Percentiles rank a stretch among this genome's conserved stretches.
These are phyloP conservation scores for Beris morrisii DNA, from an alignment of 2,888 invertebrate species.

Conservation along the genomic window DNA sequence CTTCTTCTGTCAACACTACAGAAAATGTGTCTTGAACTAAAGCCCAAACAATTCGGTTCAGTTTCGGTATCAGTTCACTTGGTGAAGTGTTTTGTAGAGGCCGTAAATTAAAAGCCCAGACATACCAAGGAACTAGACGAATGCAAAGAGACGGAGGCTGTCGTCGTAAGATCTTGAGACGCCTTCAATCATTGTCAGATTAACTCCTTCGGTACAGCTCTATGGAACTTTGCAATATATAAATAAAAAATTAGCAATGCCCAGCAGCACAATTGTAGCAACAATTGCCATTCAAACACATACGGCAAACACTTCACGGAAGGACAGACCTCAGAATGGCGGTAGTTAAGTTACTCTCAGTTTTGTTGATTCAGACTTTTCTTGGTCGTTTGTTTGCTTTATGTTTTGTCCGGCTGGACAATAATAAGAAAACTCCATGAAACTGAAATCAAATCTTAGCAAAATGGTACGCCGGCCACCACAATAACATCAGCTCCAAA, in stretches of 20 bases:
- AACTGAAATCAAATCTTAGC: background rate
- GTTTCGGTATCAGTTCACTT: background rate
- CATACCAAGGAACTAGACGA: background rate
- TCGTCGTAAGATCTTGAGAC: conserved; percentile 9
- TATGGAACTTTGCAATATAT: background rate
- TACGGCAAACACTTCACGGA: conserved; percentile 12
- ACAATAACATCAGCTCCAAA: background rate
- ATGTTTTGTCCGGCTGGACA: background rate
- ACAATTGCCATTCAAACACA: background rate
- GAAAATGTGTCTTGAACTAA: conserved; percentile 9
- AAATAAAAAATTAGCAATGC: background rate
- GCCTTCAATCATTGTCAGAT: conserved; percentile 23
- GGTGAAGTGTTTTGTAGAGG: conserved; percentile 18
- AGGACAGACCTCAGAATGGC: conserved; percentile 11
- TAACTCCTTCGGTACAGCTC: conserved; percentile 7
- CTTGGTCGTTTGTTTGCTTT: conserved; percentile 1
- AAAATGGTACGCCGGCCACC: background rate
- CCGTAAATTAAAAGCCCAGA: conserved; percentile 24
- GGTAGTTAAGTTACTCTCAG: background rate
- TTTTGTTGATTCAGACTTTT: background rate
- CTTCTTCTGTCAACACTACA: conserved; percentile 22
- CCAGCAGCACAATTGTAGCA: conserved; percentile 1
- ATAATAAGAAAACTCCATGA: background rate
- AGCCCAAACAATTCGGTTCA: conserved; percentile 1
- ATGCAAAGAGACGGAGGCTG: conserved; percentile 2